Conservation (phyloP, 2,113 vertebrate species). For the Bubalus kerabau region DNA sequence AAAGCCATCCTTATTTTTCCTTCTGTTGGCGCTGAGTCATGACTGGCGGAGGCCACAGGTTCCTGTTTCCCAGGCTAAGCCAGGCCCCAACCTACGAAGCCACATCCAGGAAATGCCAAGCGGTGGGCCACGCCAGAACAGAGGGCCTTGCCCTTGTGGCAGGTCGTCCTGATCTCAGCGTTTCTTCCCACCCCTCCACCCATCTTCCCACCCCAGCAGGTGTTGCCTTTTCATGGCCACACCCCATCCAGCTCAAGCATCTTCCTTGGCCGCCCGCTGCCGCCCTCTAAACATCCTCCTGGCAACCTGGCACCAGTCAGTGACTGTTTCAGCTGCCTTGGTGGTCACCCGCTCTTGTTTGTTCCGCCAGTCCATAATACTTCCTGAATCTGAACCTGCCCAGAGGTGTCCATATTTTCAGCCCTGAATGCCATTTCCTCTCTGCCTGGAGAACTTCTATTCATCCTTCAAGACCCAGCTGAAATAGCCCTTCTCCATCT, state of each 20-base stretch:
- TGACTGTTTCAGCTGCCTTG: fast-evolving
- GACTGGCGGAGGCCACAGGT: background rate
- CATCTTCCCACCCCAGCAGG: background rate
- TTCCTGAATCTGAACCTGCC: background rate
- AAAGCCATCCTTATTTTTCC: background rate
- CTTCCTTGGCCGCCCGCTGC: background rate
- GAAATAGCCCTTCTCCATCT: background rate
- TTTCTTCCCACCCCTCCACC: background rate
- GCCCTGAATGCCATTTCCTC: background rate
- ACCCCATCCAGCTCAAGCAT: no score
- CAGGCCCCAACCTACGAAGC: background rate
- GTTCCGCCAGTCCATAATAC: no score
- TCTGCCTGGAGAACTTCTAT: background rate
- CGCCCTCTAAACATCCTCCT: background rate
- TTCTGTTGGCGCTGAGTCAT: background rate
- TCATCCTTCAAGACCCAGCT: background rate
- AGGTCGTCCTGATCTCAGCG: background rate
- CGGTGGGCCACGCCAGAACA: background rate
- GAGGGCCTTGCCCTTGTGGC: background rate
- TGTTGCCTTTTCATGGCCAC: fast-evolving
- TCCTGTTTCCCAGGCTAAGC: slow-evolving; percentile 1
- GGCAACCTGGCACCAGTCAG: background rate
- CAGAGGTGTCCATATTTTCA: background rate
- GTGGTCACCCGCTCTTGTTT: background rate
- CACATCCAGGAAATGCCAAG: background rate